A percentile compares a stretch with the other conserved stretches of the same genome.
Conservation (phyloP, 2,888 invertebrate species). For the Ariolimax columbianus region DNA sequence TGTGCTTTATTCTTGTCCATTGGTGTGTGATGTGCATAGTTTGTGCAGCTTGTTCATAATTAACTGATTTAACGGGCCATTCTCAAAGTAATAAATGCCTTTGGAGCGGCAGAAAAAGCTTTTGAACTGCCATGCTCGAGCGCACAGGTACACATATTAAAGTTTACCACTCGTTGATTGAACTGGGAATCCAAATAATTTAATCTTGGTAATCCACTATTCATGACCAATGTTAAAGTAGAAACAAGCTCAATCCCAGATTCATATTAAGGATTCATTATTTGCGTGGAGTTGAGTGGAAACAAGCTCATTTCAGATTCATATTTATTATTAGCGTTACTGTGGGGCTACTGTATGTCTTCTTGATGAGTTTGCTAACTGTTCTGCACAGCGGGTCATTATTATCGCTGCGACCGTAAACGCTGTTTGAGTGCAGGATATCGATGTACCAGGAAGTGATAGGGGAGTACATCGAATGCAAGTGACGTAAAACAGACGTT, state of each 20-base stretch:
- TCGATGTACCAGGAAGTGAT: too few relatives aligned
- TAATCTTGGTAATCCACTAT: neutral
- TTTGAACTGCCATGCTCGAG: neutral
- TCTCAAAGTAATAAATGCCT: neutral
- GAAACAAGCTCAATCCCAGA: neutral
- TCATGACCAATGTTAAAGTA: neutral
- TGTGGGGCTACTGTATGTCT: too few relatives aligned
- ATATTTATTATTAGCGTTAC: too few relatives aligned
- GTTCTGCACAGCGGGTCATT: too few relatives aligned
- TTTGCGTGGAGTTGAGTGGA: neutral
- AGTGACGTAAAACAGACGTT: too few relatives aligned
- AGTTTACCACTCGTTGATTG: neutral
- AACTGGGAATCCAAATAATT: neutral
- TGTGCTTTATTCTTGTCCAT: neutral
- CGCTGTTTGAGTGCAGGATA: too few relatives aligned
- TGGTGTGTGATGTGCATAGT: neutral
- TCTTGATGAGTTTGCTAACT: too few relatives aligned
- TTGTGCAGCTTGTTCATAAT: neutral
- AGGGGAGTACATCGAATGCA: too few relatives aligned
- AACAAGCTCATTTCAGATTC: too few relatives aligned
- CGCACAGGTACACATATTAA: neutral
- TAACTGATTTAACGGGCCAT: constrained; percentile 7
- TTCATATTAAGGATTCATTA: neutral
- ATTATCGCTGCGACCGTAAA: too few relatives aligned
- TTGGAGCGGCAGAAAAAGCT: neutral